phyloP scores from a whole-genome alignment of 2,888 invertebrate genomes.

The Gymnosoma rotundatum region DNA sequence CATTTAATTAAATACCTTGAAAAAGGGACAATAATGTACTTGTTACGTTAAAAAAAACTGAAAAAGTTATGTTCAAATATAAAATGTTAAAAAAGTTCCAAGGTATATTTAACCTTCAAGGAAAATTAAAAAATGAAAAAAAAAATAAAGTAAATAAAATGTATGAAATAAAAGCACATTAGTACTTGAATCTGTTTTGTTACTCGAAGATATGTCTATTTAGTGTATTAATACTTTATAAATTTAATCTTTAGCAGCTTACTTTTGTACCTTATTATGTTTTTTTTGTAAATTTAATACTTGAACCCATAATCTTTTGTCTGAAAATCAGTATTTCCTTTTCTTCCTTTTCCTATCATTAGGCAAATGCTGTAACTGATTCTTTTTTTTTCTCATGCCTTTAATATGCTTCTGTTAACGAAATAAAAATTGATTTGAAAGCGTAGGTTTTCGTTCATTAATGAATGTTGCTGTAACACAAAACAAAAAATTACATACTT shows the following conservation, averaged over 20 bases:
- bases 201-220: too few species aligned
- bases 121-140: too few species aligned
- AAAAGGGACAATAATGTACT: too few species aligned
- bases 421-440: slow-evolving; percentile 59
- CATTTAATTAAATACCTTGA: too few species aligned
- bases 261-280: not conserved
- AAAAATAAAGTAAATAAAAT: too few species aligned
- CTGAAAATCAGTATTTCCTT: slow-evolving; percentile 11
- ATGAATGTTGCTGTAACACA: slow-evolving; percentile 26
- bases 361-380: slow-evolving; percentile 12
- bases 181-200: too few species aligned
- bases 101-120: too few species aligned
- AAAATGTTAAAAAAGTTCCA: too few species aligned
- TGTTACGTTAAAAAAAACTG: too few species aligned
- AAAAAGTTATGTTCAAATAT: too few species aligned
- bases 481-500: not conserved
- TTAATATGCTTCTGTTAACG: slow-evolving; percentile 50
- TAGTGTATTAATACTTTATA: too few species aligned
- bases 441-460: slow-evolving; percentile 57
- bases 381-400: slow-evolving; percentile 22
- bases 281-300: not conserved
- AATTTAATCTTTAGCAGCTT: not conserved
- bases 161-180: too few species aligned
- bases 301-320: slow-evolving; percentile 14
- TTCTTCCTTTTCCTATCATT: slow-evolving; percentile 17